phyloP scores from a whole-genome alignment of 2,797 vertebrate genomes.

The Gallinago nigripennis region DNA sequence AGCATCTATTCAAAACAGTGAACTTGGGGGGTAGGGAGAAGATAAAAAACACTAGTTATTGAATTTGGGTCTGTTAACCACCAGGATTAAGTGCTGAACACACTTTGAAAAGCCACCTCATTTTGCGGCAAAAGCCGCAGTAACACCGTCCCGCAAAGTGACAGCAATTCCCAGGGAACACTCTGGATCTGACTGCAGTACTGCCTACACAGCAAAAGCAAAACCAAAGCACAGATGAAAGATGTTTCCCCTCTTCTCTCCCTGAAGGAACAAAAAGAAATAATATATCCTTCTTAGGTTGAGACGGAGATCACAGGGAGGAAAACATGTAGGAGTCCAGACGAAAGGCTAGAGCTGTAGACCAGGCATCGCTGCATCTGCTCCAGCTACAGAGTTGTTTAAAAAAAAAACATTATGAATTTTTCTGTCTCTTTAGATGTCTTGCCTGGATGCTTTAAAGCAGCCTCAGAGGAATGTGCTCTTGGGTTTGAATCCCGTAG shows the following conservation, averaged over 20 bases:
- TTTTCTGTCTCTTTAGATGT: conserved; percentile 52
- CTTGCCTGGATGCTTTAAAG: conserved; percentile 66
- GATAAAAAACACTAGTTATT: neutral
- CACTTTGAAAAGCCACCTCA: neutral
- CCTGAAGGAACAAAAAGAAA: neutral
- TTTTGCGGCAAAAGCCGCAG: fast-evolving
- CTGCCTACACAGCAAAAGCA: neutral
- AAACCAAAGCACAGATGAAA: conserved; percentile 50
- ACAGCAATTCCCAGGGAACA: conserved; percentile 5
- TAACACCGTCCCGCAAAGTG: neutral
- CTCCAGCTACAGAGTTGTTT: conserved; percentile 31
- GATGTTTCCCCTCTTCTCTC: neutral
- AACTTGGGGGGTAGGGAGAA: neutral
- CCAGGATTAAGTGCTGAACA: neutral
- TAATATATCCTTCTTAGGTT: neutral
- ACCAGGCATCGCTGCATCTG: conserved; percentile 29
- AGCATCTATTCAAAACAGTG: neutral
- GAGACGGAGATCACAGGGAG: conserved; percentile 47
- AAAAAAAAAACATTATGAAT: conserved; percentile 26
- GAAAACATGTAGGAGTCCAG: conserved; percentile 53
- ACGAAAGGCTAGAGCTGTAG: conserved; percentile 24
- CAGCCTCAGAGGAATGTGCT: conserved; percentile 64
- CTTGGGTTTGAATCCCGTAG: conserved; percentile 60
- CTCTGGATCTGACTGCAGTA: neutral
- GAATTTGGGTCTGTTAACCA: neutral